A percentile compares a stretch with the other conserved stretches of the same genome.
Evolutionary conservation across 2,888 invertebrate species (phyloP).

Genomic region (Dolomedes plantarius): DNA sequence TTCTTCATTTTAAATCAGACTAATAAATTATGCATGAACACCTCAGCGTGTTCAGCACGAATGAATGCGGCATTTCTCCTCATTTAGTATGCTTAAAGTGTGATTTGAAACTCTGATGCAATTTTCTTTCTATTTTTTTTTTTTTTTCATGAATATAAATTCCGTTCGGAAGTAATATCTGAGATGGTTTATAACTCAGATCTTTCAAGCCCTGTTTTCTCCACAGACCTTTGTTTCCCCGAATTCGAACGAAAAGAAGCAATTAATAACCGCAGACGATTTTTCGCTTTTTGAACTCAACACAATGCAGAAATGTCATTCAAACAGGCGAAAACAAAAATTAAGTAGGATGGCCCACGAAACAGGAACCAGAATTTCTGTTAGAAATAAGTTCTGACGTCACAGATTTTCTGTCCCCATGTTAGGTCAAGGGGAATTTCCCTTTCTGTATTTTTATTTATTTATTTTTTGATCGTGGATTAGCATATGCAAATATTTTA

Average conservation of each 20-base stretch:
- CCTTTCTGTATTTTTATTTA: no score
- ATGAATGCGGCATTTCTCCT: not conserved
- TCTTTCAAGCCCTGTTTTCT: not conserved
- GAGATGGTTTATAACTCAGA: not conserved
- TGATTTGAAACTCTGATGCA: not conserved
- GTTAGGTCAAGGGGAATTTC: no score
- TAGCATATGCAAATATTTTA: no score
- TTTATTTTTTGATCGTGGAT: no score
- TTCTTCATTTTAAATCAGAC: not conserved
- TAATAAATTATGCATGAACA: conserved; percentile 11
- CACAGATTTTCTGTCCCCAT: no score
- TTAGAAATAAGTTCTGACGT: no score
- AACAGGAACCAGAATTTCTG: no score
- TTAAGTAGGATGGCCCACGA: no score
- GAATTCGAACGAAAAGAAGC: not conserved
- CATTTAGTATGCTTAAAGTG: not conserved
- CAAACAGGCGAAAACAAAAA: no score
- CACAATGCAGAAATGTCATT: no score
- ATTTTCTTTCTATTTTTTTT: not conserved
- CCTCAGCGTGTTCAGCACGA: not conserved
- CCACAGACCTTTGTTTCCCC: not conserved
- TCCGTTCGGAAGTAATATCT: not conserved
- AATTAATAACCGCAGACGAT: no score
- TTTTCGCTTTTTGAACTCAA: no score
- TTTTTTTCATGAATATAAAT: not conserved